Evolutionary conservation across 2,797 vertebrate species (phyloP).

Genomic region (Pipistrellus pygmaeus): DNA sequence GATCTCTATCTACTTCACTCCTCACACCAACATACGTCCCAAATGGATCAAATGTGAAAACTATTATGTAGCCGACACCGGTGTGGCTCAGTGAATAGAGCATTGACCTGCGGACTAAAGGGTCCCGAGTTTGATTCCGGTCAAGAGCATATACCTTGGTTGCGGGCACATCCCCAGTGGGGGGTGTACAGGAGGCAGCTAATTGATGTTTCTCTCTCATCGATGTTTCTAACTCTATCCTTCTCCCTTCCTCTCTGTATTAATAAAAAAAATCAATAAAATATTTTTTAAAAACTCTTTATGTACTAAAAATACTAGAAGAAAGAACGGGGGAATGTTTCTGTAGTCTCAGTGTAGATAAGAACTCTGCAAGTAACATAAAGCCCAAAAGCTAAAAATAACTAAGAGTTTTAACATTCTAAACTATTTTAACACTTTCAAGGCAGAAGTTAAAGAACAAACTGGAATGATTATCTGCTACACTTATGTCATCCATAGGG

Average conservation of each 20-base stretch:
- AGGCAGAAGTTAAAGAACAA: not conserved
- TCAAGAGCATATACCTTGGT: too few relatives aligned
- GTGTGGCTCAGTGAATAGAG: too few relatives aligned
- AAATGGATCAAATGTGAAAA: conserved; percentile 52
- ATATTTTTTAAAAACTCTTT: not conserved
- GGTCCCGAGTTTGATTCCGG: too few relatives aligned
- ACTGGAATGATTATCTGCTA: not conserved
- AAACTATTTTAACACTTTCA: conserved; percentile 27
- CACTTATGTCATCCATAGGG: not conserved
- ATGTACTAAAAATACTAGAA: conserved; percentile 5
- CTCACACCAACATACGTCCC: conserved; percentile 12
- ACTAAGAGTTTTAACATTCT: conserved; percentile 41
- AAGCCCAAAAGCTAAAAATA: conserved; percentile 34
- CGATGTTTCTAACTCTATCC: too few relatives aligned
- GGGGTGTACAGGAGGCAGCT: too few relatives aligned
- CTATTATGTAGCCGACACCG: too few relatives aligned
- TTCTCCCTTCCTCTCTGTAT: too few relatives aligned
- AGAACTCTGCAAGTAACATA: conserved; percentile 18
- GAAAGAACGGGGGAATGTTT: not conserved
- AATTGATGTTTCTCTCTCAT: too few relatives aligned
- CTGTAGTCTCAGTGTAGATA: not conserved
- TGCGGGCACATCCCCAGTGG: too few relatives aligned
- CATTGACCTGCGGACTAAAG: too few relatives aligned
- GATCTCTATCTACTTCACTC: not conserved
- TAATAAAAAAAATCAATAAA: too few relatives aligned